These are phyloP conservation scores for Pteromalus puparum DNA, from an alignment of 1,140 invertebrate species.

Conservation along the genomic window DNA sequence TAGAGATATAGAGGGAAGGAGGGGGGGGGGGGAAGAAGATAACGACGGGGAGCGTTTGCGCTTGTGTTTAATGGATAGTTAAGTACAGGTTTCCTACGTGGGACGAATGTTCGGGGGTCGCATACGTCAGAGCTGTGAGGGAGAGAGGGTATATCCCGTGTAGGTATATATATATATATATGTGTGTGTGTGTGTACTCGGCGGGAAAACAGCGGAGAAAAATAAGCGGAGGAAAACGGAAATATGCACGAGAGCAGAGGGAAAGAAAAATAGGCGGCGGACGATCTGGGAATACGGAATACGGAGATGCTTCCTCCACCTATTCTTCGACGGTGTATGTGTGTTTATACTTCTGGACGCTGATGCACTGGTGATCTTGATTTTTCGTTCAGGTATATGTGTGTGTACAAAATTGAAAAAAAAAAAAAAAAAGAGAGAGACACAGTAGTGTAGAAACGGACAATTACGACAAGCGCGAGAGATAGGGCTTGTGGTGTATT, in stretches of 20 bases:
- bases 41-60: conserved; percentile 35
- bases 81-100: conserved; percentile 71
- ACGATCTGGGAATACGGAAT: not conserved
- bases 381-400: not conserved
- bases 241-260: conserved; percentile 50
- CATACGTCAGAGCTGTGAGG: conserved; percentile 59
- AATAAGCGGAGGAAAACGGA: conserved; percentile 38
- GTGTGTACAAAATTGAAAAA: not conserved
- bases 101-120: conserved; percentile 62
- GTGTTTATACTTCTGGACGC: not conserved
- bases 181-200: not conserved
- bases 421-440: too few relatives aligned
- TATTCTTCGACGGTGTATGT: not conserved
- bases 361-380: not conserved
- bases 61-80: conserved; percentile 73
- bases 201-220: conserved; percentile 31
- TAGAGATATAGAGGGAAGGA: too few relatives aligned
- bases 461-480: not conserved
- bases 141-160: not conserved
- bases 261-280: conserved; percentile 8
- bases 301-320: not conserved
- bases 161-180: not conserved
- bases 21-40: not conserved
- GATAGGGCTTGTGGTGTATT: conserved; percentile 31
- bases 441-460: not conserved